Conservation (phyloP, 2,888 invertebrate genomes). For the Tinea pellionella region DNA sequence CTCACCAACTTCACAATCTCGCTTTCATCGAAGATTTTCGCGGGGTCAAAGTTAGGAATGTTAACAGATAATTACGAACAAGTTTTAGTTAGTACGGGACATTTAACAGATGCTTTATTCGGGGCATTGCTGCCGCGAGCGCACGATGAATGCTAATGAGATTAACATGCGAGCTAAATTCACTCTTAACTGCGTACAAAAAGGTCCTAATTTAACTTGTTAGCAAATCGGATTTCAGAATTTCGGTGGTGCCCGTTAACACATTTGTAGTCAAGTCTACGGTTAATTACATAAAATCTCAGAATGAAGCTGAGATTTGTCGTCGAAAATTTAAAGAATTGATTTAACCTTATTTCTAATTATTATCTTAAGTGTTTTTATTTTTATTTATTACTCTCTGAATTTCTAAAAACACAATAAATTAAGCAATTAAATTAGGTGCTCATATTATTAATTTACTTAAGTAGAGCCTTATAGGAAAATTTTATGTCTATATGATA, state of each 20-base stretch:
- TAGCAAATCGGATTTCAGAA: constrained; percentile 25
- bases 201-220: constrained; percentile 32
- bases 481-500: too few relatives aligned
- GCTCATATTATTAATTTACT: too few relatives aligned
- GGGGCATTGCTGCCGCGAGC: constrained; percentile 61
- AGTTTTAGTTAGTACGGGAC: constrained; percentile 67
- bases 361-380: too few relatives aligned
- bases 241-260: constrained; percentile 57
- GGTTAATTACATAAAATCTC: constrained; percentile 55
- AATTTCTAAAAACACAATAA: too few relatives aligned
- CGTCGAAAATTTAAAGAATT: not conserved
- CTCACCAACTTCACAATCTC: not conserved
- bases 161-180: constrained; percentile 31
- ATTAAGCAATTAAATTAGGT: too few relatives aligned
- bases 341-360: too few relatives aligned
- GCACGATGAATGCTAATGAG: constrained; percentile 67
- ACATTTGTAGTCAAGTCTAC: constrained; percentile 65
- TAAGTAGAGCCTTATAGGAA: too few relatives aligned
- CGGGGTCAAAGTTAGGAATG: constrained; percentile 68
- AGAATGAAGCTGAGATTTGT: constrained; percentile 13
- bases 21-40: constrained; percentile 43
- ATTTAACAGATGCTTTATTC: constrained; percentile 69
- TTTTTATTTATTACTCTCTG: too few relatives aligned
- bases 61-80: constrained; percentile 69
- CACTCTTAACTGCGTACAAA: constrained; percentile 30